Evolutionary conservation across 2,888 invertebrate genomes (phyloP), one percentile per base, ranked within the genome.

Genomic region (Piscicola geometra): DNA sequence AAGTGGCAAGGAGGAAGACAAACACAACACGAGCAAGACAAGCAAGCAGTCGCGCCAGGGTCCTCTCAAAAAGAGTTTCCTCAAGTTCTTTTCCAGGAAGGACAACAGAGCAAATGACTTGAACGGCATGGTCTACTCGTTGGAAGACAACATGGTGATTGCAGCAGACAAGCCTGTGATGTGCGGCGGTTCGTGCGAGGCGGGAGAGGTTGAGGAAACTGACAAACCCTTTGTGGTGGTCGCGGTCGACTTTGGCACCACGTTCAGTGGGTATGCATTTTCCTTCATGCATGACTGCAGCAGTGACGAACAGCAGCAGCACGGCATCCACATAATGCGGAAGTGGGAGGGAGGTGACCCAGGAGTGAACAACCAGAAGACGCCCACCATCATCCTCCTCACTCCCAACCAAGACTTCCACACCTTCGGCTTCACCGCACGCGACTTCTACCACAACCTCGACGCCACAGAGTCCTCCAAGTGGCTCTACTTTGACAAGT

Each of bases 231-330:
- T 86, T 71, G 87, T 88, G 0, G 87, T 88, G 0, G 88, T 88
- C 0, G 88, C 89, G 1, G 87, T 89, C 47, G 89, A 89, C 81
- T 87, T 89, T 77, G 89, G 89, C 1, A 88, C 88, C 1, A 88
- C 88, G 0, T 88, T 87, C 82, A 88, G 87, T 78, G 89, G 89
- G 0, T 89, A 89, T 80, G 88, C 88, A 1, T 88, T 87, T 81
- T 84, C 86, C 67, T 87, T 88, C 80, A 85, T 85, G 21, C 81
- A 86, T n/a, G 87, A 88, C 79, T 86, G 87, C 1, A 86, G 86
- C 70, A 80, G 86, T n/a, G 87, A 88, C 79, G n/a, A n/a, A n/a
- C n/a, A n/a, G n/a, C n/a, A n/a, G n/a, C 86, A 87, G 1, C 86
- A 86, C 70, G 85, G 85, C 74, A 86, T 89, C 69, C 87, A 87